These are phyloP conservation scores for Climacteris rufus DNA, from an alignment of 2,113 vertebrate genomes.

Conservation along the genomic window DNA sequence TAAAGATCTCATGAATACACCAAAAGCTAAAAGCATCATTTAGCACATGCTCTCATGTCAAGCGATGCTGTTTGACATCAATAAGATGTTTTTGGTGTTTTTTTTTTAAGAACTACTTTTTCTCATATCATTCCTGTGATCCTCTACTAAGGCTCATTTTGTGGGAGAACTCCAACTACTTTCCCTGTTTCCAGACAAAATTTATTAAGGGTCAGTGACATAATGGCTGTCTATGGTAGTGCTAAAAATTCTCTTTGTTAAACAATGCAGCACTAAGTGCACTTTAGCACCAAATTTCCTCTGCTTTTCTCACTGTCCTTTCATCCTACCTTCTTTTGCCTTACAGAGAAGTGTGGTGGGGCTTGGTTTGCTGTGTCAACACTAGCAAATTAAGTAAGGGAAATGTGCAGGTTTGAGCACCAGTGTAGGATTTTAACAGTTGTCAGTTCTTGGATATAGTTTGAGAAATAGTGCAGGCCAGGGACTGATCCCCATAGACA, in stretches of 20 bases:
- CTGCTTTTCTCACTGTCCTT: background rate
- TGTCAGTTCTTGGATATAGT: background rate
- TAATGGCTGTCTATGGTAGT: rapidly evolving
- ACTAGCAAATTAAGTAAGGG: background rate
- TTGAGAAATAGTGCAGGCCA: background rate
- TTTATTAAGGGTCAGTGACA: background rate
- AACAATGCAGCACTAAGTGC: background rate
- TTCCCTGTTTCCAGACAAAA: background rate
- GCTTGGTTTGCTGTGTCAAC: background rate
- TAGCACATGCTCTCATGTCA: background rate
- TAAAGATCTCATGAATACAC: background rate
- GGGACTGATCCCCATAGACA: rapidly evolving
- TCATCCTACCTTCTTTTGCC: background rate
- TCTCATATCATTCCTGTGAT: background rate
- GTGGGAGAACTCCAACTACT: background rate
- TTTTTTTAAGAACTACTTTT: background rate
- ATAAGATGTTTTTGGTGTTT: background rate
- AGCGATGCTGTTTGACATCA: background rate
- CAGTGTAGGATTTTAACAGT: background rate
- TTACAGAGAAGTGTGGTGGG: background rate
- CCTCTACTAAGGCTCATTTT: background rate
- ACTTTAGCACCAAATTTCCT: background rate
- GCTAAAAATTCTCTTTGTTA: background rate
- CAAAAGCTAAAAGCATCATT: background rate
- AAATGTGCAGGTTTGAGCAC: background rate